Percentiles rank a stretch among this genome's conserved stretches.
phyloP scores from a whole-genome alignment of 2,113 vertebrate species.

The Mastomys coucha region DNA sequence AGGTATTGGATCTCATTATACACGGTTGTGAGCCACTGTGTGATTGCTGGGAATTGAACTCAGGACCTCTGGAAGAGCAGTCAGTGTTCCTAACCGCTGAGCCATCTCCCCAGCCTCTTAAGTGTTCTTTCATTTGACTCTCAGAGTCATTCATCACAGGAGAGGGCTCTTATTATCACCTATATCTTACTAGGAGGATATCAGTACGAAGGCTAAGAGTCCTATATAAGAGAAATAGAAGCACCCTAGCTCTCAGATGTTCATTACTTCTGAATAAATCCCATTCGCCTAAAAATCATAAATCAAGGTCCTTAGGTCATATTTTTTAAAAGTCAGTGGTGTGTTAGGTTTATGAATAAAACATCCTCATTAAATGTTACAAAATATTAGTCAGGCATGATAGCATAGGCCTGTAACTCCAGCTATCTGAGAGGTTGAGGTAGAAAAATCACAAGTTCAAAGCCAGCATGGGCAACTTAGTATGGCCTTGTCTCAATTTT shows the following conservation, averaged over 20 bases:
- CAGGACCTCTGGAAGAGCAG: no score
- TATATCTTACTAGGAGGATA: not conserved
- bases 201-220: not conserved
- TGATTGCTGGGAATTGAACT: no score
- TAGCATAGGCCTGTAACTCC: not conserved
- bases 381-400: not conserved
- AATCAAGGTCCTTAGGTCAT: not conserved
- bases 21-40: no score
- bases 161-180: not conserved
- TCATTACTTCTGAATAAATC: conserved; percentile 10
- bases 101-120: no score
- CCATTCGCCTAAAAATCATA: conserved; percentile 11
- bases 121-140: not conserved
- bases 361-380: not conserved
- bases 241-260: not conserved
- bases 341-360: conserved; percentile 37
- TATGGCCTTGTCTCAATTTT: not conserved
- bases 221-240: not conserved
- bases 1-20: no score
- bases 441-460: not conserved
- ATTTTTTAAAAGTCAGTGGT: conserved; percentile 38
- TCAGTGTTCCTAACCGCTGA: no score
- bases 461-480: not conserved
- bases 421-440: not conserved
- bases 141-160: not conserved